Evolutionary conservation across 2,113 vertebrate genomes (phyloP).

Genomic region (Junco hyemalis): DNA sequence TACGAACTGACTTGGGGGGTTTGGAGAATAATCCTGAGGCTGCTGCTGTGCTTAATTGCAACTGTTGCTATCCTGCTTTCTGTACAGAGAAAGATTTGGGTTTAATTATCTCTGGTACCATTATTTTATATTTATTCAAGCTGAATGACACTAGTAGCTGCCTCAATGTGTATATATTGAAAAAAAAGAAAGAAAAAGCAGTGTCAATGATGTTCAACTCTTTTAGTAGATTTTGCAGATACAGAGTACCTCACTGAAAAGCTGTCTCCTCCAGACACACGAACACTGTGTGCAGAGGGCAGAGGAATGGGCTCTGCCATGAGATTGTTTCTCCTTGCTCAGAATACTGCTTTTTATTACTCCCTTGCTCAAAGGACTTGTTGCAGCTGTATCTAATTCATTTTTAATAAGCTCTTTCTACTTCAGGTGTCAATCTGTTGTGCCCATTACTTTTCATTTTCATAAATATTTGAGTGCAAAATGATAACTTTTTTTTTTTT

Average conservation of each 20-base stretch:
- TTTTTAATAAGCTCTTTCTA: constrained; percentile 59
- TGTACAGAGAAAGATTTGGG: not conserved
- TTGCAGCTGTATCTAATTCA: constrained; percentile 52
- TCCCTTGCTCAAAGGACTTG: constrained; percentile 23
- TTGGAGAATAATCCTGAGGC: not conserved
- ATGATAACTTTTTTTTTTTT: not conserved
- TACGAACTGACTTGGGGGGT: not conserved
- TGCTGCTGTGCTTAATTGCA: not conserved
- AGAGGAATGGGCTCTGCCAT: not conserved
- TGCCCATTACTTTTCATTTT: constrained; percentile 49
- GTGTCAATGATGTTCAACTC: not conserved
- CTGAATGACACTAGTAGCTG: not conserved
- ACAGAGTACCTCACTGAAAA: not conserved
- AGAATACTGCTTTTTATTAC: constrained; percentile 41
- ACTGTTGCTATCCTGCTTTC: not conserved
- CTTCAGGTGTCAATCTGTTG: constrained; percentile 38
- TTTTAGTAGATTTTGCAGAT: not conserved
- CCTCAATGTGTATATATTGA: not conserved
- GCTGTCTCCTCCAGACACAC: not conserved
- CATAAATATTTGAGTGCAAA: constrained; percentile 19
- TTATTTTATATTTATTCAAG: not conserved
- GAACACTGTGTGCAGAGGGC: not conserved
- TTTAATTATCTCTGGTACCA: not conserved
- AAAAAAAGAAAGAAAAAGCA: not conserved
- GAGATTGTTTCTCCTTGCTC: constrained; percentile 14